phyloP scores from a whole-genome alignment of 2,797 vertebrate species.

The Hyperoplus lanceolatus region DNA sequence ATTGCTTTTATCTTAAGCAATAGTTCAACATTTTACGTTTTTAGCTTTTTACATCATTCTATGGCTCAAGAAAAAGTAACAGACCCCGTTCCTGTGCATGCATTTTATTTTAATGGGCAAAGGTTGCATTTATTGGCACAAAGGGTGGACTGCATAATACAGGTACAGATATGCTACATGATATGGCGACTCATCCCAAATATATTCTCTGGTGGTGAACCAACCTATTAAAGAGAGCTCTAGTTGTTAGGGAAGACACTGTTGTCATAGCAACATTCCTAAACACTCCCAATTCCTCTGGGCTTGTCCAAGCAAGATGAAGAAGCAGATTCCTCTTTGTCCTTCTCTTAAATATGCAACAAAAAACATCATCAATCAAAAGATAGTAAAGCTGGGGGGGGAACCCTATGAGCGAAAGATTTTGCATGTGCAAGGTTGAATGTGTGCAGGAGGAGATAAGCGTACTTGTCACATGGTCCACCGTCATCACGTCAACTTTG shows the following conservation, averaged over 20 bases:
- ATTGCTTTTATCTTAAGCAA: conserved; percentile 17
- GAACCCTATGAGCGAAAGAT: conserved; percentile 7
- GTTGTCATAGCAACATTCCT: conserved; percentile 56
- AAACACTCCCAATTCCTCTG: conserved; percentile 58
- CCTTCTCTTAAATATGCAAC: conserved; percentile 12
- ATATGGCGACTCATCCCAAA: not conserved
- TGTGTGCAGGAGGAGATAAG: conserved; percentile 66
- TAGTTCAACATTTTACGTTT: conserved; percentile 5
- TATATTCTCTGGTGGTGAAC: not conserved
- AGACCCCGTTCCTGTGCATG: too few relatives aligned
- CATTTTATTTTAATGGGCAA: too few relatives aligned
- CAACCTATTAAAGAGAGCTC: not conserved
- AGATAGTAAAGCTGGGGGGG: not conserved
- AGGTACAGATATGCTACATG: not conserved
- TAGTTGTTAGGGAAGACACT: conserved; percentile 28
- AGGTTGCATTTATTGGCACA: too few relatives aligned
- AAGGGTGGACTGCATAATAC: not conserved
- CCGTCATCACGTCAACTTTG: not conserved
- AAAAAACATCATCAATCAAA: conserved; percentile 12
- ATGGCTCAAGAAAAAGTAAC: too few relatives aligned
- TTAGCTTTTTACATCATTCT: too few relatives aligned
- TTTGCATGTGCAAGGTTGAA: conserved; percentile 25
- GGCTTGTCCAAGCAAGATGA: conserved; percentile 65
- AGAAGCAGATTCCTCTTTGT: conserved; percentile 25
- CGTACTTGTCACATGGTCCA: conserved; percentile 8